These are phyloP conservation scores for Nomada goodeniana DNA, from an alignment of 2,888 invertebrate species.

Conservation along the genomic window DNA sequence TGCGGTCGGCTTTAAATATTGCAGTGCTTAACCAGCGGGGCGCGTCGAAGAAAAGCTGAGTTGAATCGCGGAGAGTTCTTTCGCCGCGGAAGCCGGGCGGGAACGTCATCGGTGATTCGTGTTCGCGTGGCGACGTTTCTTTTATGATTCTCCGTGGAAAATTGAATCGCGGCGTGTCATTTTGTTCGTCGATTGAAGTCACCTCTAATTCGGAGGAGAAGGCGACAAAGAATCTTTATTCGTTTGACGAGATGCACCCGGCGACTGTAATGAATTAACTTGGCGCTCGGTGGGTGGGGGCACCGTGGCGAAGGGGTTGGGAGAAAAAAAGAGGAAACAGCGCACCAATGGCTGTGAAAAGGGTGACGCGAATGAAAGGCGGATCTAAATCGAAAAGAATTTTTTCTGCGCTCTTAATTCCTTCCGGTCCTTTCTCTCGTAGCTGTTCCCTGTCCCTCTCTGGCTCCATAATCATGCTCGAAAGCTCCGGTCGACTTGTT, in stretches of 20 bases:
- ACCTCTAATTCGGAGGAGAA: constrained; percentile 13
- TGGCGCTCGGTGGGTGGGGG: constrained; percentile 43
- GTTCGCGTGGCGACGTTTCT: not conserved
- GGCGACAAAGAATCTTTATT: constrained; percentile 18
- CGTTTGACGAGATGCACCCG: constrained; percentile 18
- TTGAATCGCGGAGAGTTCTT: not conserved
- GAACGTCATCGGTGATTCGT: not conserved
- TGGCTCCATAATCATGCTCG: constrained; percentile 6
- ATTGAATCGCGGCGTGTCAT: not conserved
- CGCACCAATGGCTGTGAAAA: constrained; percentile 65
- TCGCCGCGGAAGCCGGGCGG: not conserved
- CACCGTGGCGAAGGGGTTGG: constrained; percentile 14
- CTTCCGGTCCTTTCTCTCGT: constrained; percentile 56
- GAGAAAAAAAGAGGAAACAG: constrained; percentile 30
- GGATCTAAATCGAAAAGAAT: constrained; percentile 61
- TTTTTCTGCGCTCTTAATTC: constrained; percentile 70
- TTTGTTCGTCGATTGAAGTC: no score
- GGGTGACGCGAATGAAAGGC: constrained; percentile 65
- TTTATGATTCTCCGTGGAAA: not conserved
- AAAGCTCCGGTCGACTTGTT: constrained; percentile 31
- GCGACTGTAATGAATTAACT: constrained; percentile 62
- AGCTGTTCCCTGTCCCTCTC: not conserved
- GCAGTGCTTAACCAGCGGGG: constrained; percentile 44
- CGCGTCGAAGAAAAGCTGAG: not conserved
- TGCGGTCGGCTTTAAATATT: constrained; percentile 57